phyloP scores from a whole-genome alignment of 2,113 vertebrate genomes.

The Boulengeromyrus knoepffleri region DNA sequence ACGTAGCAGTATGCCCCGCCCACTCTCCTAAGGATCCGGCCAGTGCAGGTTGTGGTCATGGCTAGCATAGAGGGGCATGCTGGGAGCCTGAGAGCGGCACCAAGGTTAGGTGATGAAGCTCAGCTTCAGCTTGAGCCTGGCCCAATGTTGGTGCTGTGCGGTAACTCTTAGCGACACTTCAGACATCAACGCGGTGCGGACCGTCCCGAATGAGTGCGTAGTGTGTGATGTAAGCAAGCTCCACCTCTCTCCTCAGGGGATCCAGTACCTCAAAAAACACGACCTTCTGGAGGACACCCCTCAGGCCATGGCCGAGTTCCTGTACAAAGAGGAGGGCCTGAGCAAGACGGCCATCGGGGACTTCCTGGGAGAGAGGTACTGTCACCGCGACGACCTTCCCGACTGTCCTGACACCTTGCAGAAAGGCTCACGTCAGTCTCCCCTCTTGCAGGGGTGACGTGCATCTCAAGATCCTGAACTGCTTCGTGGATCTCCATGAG shows the following conservation, averaged over 20 bases:
- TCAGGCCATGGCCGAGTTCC: constrained; percentile 76
- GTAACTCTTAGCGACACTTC: neutral
- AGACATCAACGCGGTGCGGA: neutral
- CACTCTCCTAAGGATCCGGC: neutral
- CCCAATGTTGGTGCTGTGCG: neutral
- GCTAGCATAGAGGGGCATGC: neutral
- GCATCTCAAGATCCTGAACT: constrained; percentile 78
- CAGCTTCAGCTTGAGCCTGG: neutral
- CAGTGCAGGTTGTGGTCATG: neutral
- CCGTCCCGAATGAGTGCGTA: neutral
- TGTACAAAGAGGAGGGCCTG: constrained; percentile 86
- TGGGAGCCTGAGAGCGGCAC: neutral
- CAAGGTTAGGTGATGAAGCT: neutral
- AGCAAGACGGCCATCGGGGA: constrained; percentile 88
- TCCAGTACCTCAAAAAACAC: constrained; percentile 73
- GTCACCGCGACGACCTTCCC: neutral
- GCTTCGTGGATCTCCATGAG: constrained; percentile 82
- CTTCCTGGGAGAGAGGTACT: constrained; percentile 80
- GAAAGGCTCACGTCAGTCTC: neutral
- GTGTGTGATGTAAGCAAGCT: neutral
- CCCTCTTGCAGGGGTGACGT: constrained; percentile 62
- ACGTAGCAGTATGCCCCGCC: neutral
- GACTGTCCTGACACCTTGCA: neutral
- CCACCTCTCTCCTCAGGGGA: constrained; percentile 59
- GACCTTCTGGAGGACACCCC: constrained; percentile 60